These are phyloP conservation scores for Rhineura floridana DNA, from an alignment of 2,113 vertebrate species.

Conservation along the genomic window DNA sequence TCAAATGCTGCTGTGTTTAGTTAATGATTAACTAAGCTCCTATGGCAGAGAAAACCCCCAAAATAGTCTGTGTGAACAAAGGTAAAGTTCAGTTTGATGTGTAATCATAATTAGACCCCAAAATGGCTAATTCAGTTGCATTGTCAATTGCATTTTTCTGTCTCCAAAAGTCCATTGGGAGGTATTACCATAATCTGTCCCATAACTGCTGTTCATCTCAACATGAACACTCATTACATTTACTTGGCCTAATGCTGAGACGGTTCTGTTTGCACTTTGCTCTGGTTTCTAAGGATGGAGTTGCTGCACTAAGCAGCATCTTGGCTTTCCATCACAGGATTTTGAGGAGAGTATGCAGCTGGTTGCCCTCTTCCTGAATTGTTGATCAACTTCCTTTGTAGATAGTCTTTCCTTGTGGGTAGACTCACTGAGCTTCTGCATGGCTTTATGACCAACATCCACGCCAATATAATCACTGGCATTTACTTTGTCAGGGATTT, in stretches of 20 bases:
- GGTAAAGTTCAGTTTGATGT: neutral
- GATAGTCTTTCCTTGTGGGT: neutral
- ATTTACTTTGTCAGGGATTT: slow-evolving; percentile 22
- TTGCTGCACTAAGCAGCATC: slow-evolving; percentile 36
- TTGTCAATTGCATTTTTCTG: rapidly evolving
- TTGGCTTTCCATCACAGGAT: slow-evolving; percentile 61
- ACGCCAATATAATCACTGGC: slow-evolving; percentile 79
- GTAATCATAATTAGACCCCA: neutral
- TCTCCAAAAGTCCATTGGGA: neutral
- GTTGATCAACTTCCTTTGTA: slow-evolving; percentile 12
- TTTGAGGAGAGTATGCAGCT: slow-evolving; percentile 24
- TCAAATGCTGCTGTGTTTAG: neutral
- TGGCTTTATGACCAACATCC: slow-evolving; percentile 70
- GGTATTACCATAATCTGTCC: neutral
- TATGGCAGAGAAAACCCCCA: neutral
- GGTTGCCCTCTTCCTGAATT: slow-evolving; percentile 24
- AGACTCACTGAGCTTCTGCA: slow-evolving; percentile 28
- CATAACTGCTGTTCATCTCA: neutral
- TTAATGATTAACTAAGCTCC: neutral
- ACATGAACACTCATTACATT: neutral
- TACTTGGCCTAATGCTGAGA: neutral
- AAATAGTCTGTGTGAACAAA: neutral
- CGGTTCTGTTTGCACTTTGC: slow-evolving; percentile 1
- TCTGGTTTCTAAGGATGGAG: neutral
- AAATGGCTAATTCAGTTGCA: slow-evolving; percentile 4